Base-by-base conservation (phyloP, 2,888 invertebrate genomes). In the Chelonus formosanus region DNA sequence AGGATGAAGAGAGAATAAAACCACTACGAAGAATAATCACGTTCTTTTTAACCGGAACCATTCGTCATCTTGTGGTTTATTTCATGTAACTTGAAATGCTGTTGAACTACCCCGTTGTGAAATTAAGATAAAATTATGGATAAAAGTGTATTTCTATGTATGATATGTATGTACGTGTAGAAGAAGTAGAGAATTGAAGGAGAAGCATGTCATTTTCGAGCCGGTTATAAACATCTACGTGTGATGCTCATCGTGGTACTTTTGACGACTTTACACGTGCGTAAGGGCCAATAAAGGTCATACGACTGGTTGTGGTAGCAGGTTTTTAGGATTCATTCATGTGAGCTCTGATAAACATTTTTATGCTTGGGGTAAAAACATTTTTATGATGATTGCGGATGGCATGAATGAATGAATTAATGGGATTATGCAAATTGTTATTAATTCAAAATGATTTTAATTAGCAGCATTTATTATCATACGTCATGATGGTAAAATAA, bases 71-170 rank as follows among this genome's bases (percentile, higher is more conserved):
- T 57, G 71, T 70, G 70, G 69, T 56, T 65, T 62, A 71, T 75
- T 77, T 74, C 75, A 73, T 74, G 73, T 40, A 77, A 77, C 66
- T 69, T 67, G 70, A 75, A 76, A 56, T 69, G 52, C 44, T 57
- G 54, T 55, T 67, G 63, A 73, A 70, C 68, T 66, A 66, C 62
- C 63, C 61, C 67, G 58, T 53, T 47, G 56, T 67, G 65, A 72
- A 74, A 73, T 73, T 73, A 74, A 74, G 75, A 74, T 71, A 67
- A 72, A 73, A 74, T 75, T 73, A 74, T 72, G 75, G 70, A 74
- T 72, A 74, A 74, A 72, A 70, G 70, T 62, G 66, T 63, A 59
- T 70, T 71, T 74, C 70, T 66, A 6, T 6, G 48, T n/a, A 10
- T 67, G 20, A 20, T 67, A 67, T 52, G 65, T 65, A 68, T 68